A percentile compares a stretch with the other conserved stretches of the same genome.
phyloP scores from a whole-genome alignment of 2,888 invertebrate species.

The Chymomyza amoena region DNA sequence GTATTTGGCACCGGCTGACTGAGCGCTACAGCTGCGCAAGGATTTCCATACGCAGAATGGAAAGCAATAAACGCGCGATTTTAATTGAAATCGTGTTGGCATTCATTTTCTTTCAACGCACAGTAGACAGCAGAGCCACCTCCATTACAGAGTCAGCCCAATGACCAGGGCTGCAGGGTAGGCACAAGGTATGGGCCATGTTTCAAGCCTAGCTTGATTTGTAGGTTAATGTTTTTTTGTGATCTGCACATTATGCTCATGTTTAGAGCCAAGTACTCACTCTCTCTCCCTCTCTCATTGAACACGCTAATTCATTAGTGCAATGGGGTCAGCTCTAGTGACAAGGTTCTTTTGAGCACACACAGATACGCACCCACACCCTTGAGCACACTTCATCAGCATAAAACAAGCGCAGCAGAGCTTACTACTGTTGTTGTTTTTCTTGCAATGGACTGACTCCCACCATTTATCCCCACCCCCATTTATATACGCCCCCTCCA shows the following conservation, averaged over 20 bases:
- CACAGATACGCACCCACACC: background rate
- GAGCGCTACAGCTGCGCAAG: background rate
- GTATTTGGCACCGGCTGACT: background rate
- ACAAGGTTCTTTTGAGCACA: background rate
- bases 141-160: background rate
- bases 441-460: background rate
- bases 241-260: background rate
- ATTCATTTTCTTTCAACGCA: slow-evolving; percentile 24
- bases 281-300: background rate
- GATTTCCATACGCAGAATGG: slow-evolving; percentile 18
- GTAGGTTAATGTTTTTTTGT: background rate
- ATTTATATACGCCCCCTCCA: background rate
- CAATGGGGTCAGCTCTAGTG: slow-evolving; percentile 34
- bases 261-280: background rate
- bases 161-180: slow-evolving; percentile 15
- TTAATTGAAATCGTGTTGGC: slow-evolving; percentile 48
- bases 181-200: background rate
- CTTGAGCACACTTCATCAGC: slow-evolving; percentile 24
- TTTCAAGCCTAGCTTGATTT: background rate
- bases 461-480: background rate
- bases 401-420: slow-evolving; percentile 20
- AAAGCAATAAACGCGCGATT: slow-evolving; percentile 47
- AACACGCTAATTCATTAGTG: slow-evolving; percentile 37
- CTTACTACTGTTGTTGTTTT: background rate
- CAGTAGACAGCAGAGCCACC: background rate